Evolutionary conservation across 2,113 vertebrate genomes (phyloP), one percentile per base, ranked within the genome.

Genomic region (Platysternon megacephalum): DNA sequence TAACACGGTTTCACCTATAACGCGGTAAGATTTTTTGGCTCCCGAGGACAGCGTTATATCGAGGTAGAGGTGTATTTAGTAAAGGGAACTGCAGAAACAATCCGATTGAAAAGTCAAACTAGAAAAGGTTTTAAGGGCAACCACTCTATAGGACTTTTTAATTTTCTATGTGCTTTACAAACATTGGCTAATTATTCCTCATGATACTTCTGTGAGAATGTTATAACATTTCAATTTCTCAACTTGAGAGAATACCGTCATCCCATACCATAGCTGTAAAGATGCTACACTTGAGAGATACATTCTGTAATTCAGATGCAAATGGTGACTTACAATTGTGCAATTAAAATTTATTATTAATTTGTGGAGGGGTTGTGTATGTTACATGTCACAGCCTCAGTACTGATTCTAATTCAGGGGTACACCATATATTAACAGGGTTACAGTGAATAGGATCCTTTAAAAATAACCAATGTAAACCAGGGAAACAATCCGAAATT

Each of bases 81-180:
- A 88, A 86, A 87, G 87, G 94, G 90, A 97, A 97, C 58, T 78
- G 42, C 13, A 56, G 42, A 87, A 88, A 90, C 2, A 87, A 95
- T 56, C 61, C 95, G 91, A 94, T 91, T 97, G 87, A 80, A 78
- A 95, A 96, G 79, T 85, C 53, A 52, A 87, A 96, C 28, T 94
- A 87, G 89, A 95, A 96, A 95, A 91, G 90, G 89, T 93, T 94
- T 94, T 94, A 94, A 89, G 89, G 88, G 81, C 82, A 96, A 49
- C 42, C 48, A 65, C 53, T 94, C 85, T 49, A 22, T 32, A 90
- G 61, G 26, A 46, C 90, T 95, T 94, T 94, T 88, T 91, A 92
- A 95, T 95, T 84, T 96, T 93, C 89, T 92, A 22, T 82, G 84
- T 84, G 89, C 89, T 96, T 95, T 44, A 29, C 82, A 51, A 91